A percentile compares a stretch with the other conserved stretches of the same genome.
Evolutionary conservation across 2,797 vertebrate species (phyloP).

Genomic region (Poecilia wingei): DNA sequence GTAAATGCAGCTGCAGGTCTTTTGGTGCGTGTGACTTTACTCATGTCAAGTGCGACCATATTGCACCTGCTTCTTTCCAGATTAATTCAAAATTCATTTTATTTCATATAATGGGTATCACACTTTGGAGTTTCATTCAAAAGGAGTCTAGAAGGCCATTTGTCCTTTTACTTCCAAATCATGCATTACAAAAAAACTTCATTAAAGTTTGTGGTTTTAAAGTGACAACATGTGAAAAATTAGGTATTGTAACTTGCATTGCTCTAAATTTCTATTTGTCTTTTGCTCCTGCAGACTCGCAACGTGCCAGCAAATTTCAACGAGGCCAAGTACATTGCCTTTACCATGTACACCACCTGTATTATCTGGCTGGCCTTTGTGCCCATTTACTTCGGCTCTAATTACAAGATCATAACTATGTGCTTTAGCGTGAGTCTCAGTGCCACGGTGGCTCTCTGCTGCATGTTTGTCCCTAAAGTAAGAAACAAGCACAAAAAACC

Average conservation of each 20-base stretch:
- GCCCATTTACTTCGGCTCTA: constrained; percentile 99
- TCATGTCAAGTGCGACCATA: neutral
- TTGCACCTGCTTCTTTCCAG: neutral
- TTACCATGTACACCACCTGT: constrained; percentile 99
- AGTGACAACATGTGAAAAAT: neutral
- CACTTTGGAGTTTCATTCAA: neutral
- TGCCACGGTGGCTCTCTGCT: constrained; percentile 95
- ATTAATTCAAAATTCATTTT: neutral
- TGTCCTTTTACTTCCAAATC: neutral
- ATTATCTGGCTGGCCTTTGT: constrained; percentile 99
- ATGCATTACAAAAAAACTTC: neutral
- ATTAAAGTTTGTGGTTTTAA: neutral
- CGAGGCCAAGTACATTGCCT: constrained; percentile 98
- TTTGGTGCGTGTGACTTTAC: neutral
- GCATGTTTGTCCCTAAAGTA: constrained; percentile 97
- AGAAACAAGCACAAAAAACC: constrained; percentile 9
- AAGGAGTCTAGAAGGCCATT: neutral
- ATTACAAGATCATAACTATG: constrained; percentile 99
- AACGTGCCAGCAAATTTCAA: constrained; percentile 99
- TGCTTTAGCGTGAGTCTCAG: constrained; percentile 98
- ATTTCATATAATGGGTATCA: neutral
- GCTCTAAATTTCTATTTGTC: neutral
- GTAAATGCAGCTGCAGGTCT: neutral
- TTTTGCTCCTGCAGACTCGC: constrained; percentile 81
- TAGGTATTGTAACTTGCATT: too few relatives aligned